A percentile compares a stretch with the other conserved stretches of the same genome.
Evolutionary conservation across 37 sponge, comb jelly and placozoan species (phyloP).

Genomic region (Aphrocallistes beatrix): DNA sequence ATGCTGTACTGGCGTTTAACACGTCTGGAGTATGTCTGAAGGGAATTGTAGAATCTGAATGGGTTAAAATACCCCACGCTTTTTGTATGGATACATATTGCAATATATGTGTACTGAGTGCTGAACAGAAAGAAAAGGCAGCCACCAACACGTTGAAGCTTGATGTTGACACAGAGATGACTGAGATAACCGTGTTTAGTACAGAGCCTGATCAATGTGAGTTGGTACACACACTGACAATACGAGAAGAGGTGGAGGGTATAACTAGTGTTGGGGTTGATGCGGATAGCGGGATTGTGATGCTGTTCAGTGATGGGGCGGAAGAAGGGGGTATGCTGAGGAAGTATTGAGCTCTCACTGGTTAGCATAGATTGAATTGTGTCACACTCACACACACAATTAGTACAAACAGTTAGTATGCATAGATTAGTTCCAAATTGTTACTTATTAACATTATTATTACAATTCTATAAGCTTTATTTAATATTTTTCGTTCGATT

Average conservation of each 20-base stretch:
- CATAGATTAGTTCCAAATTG: too few relatives aligned
- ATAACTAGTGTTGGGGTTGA: background rate
- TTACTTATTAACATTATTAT: too few relatives aligned
- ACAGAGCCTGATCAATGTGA: background rate
- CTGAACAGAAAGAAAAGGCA: background rate
- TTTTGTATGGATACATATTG: background rate
- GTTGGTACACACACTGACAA: background rate
- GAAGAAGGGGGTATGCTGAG: background rate
- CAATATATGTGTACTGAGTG: background rate
- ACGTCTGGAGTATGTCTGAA: background rate
- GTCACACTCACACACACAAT: too few relatives aligned
- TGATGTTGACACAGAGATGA: background rate
- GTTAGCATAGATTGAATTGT: too few relatives aligned
- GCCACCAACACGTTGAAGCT: background rate
- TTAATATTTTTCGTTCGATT: too few relatives aligned
- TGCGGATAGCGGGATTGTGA: background rate
- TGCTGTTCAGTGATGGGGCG: background rate
- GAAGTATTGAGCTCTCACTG: background rate
- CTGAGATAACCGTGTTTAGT: background rate
- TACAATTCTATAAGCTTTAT: too few relatives aligned
- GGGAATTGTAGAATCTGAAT: background rate
- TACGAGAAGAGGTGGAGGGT: background rate
- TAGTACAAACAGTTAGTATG: too few relatives aligned
- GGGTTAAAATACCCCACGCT: background rate
- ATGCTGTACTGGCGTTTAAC: background rate